Conservation (phyloP, 2,888 invertebrate genomes). For the Theretra japonica region DNA sequence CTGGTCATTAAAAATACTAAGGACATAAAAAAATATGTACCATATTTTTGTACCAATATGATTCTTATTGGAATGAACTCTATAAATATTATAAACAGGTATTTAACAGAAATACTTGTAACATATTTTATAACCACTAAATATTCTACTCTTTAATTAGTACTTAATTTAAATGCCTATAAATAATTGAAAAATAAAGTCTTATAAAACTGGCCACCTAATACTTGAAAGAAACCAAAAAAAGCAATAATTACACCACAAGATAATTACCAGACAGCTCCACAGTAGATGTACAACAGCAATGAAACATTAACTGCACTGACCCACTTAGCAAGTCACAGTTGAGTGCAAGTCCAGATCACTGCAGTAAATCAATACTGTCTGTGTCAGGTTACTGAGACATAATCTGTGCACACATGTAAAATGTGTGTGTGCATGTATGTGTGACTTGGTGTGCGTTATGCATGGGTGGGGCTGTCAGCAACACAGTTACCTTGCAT, state of each 20-base stretch:
- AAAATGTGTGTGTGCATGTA: background rate
- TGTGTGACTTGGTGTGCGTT: slow-evolving; percentile 17
- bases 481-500: slow-evolving; percentile 9
- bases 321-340: slow-evolving; percentile 42
- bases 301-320: slow-evolving; percentile 25
- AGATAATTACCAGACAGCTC: background rate
- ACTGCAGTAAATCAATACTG: slow-evolving; percentile 46
- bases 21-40: background rate
- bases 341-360: slow-evolving; percentile 42
- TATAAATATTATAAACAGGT: no score
- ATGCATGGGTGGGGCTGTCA: slow-evolving; percentile 30
- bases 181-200: background rate
- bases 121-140: no score
- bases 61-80: slow-evolving; percentile 1
- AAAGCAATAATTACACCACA: background rate
- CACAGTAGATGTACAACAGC: slow-evolving; percentile 35
- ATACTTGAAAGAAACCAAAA: background rate
- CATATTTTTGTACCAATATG: background rate
- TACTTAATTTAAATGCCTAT: background rate
- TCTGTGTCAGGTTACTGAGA: slow-evolving; percentile 22
- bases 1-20: background rate
- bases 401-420: slow-evolving; percentile 28
- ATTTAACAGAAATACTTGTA: no score
- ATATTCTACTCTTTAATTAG: background rate
- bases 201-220: slow-evolving; percentile 8